Evolutionary conservation across 2,113 vertebrate species (phyloP), one percentile per base, ranked within the genome.

Genomic region (Zeus faber): DNA sequence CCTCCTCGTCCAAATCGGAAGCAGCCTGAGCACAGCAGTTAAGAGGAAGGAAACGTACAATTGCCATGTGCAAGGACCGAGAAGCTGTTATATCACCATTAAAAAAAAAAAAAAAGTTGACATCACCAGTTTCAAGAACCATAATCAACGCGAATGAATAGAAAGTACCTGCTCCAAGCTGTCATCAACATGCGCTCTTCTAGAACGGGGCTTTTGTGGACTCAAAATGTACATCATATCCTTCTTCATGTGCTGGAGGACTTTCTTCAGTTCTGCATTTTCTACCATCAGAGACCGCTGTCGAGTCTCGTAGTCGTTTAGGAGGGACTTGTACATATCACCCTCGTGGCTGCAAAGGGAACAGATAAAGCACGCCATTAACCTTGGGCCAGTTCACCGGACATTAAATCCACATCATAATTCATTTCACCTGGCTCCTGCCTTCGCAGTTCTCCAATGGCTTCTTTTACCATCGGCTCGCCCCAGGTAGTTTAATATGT

Each of bases 211-310:
- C 47, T 92, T 92, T 52, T 86, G 75, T 20, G 94, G 92, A 77
- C 92, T 93, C 45, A 99, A 85, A 67, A 99, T 92, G 23, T 91
- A 93, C 43, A 97, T 91, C 87, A 99, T 99, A 60, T 99, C 96
- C 77, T 89, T 95, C 70, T 98, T 99, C 93, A 99, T 99, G 81
- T 95, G 94, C 84, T 99, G 96, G 58, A 99, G 89, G 56, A 99
- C 89, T 69, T 97, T 98, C 77, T 96, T 98, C 43, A 99, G 91
- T 78, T 99, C 96, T 8, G 92, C 88, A 23, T 98, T 99, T 88
- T 98, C 97, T 67, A 92, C 11, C 80, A 98, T 80, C 68, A 99
- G 82, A 14, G 93, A 87, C 55, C 87, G 93, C 76, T 95, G 96
- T 46, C 91, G 89, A 3, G 84, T 84, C 67, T 99, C 96, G 13